phyloP scores from a whole-genome alignment of 2,797 vertebrate genomes.

The Trachops cirrhosus region DNA sequence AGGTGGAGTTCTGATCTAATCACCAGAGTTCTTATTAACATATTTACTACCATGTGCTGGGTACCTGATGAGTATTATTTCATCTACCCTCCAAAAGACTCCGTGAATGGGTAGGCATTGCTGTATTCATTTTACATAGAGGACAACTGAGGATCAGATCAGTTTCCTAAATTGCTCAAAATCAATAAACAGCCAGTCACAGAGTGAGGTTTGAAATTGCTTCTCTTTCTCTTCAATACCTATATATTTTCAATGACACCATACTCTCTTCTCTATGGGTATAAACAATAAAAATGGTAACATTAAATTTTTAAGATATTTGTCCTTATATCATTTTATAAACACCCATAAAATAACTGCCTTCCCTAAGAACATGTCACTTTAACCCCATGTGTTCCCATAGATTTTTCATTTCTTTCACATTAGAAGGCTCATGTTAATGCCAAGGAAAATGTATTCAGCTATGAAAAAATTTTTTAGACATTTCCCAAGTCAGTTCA shows the following conservation, averaged over 20 bases:
- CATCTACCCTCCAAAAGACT: background rate
- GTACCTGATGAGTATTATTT: background rate
- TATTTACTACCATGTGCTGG: background rate
- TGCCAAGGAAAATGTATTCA: background rate
- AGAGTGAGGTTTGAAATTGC: background rate
- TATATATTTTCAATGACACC: background rate
- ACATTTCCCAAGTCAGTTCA: background rate
- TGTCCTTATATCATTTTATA: background rate
- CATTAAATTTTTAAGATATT: background rate
- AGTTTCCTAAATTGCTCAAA: background rate
- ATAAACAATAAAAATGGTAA: background rate
- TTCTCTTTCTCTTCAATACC: background rate
- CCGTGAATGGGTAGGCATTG: background rate
- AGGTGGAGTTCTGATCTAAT: background rate
- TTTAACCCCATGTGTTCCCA: background rate
- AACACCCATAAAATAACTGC: background rate
- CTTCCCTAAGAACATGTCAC: background rate
- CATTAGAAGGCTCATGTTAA: background rate
- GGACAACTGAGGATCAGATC: background rate
- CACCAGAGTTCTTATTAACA: background rate
- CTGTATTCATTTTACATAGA: background rate
- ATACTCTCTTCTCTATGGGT: background rate
- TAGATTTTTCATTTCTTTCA: background rate
- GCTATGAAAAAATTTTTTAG: background rate
- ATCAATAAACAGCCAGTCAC: background rate